Evolutionary conservation across 2,888 invertebrate genomes (phyloP).

Genomic region (Neoaliturus tenellus): DNA sequence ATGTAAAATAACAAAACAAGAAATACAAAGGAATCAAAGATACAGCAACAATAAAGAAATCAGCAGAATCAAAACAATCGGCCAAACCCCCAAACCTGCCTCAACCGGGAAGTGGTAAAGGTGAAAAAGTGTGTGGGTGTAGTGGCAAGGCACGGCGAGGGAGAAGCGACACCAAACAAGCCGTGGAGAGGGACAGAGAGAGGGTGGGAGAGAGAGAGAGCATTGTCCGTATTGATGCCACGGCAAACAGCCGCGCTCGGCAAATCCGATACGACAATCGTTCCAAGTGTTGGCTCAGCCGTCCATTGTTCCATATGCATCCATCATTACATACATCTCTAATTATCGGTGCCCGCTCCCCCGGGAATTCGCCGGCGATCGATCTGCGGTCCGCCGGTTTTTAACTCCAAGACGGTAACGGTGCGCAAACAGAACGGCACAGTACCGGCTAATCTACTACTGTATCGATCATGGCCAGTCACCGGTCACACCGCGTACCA

Average conservation of each 20-base stretch:
- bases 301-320: slow-evolving; percentile 52
- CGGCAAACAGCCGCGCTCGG: slow-evolving; percentile 39
- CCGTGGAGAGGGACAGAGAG: slow-evolving; percentile 30
- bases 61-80: background rate
- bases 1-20: no score
- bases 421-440: background rate
- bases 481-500: background rate
- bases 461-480: background rate
- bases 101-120: slow-evolving; percentile 10
- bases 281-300: slow-evolving; percentile 54
- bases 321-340: slow-evolving; percentile 53
- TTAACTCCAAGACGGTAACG: slow-evolving; percentile 29
- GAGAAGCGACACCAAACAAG: slow-evolving; percentile 1
- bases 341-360: slow-evolving; percentile 36
- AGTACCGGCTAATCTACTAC: slow-evolving; percentile 21
- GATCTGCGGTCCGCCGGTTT: slow-evolving; percentile 22
- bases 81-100: background rate
- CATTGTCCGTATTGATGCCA: slow-evolving; percentile 49
- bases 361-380: background rate
- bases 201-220: slow-evolving; percentile 31
- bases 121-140: background rate
- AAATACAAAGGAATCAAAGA: no score
- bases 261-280: slow-evolving; percentile 52
- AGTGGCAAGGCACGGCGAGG: background rate
- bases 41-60: background rate